phyloP scores from a whole-genome alignment of 2,888 invertebrate species.

The Cheilosia urbana region DNA sequence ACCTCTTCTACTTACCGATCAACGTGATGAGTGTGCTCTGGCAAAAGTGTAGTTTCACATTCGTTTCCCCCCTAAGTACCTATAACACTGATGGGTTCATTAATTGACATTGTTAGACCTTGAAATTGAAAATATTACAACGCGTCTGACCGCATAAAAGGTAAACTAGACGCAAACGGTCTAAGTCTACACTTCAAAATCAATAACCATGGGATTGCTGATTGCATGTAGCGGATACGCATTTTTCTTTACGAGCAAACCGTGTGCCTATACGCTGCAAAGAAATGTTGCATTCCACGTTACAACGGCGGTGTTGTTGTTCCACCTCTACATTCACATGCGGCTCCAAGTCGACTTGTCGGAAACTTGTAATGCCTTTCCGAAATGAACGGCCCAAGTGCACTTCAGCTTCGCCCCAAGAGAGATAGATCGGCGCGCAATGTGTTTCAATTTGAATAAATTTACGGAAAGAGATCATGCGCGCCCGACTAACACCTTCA shows the following conservation, averaged over 20 bases:
- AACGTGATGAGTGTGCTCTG: not conserved
- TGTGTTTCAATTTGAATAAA: conserved; percentile 57
- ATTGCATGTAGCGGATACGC: conserved; percentile 43
- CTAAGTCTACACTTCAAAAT: not conserved
- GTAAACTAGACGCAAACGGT: conserved; percentile 51
- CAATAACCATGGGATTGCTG: conserved; percentile 22
- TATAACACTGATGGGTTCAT: conserved; percentile 32
- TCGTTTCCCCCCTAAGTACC: not conserved
- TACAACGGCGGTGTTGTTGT: conserved; percentile 12
- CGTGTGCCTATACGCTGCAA: conserved; percentile 36
- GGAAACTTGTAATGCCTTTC: conserved; percentile 68
- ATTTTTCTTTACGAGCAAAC: conserved; percentile 26
- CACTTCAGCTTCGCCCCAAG: conserved; percentile 63
- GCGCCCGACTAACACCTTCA: conserved; percentile 62
- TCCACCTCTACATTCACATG: conserved; percentile 1
- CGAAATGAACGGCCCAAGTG: conserved; percentile 57
- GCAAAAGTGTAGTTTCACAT: not conserved
- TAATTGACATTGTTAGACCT: conserved; percentile 68
- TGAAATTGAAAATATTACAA: conserved; percentile 64
- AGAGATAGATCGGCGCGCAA: conserved; percentile 44
- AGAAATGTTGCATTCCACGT: conserved; percentile 60
- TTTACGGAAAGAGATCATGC: conserved; percentile 57
- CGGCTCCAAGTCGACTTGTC: conserved; percentile 4
- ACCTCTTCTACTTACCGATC: not conserved
- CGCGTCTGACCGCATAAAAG: conserved; percentile 63